Evolutionary conservation across 2,888 invertebrate genomes (phyloP).

Genomic region (Criorhina ranunculi): DNA sequence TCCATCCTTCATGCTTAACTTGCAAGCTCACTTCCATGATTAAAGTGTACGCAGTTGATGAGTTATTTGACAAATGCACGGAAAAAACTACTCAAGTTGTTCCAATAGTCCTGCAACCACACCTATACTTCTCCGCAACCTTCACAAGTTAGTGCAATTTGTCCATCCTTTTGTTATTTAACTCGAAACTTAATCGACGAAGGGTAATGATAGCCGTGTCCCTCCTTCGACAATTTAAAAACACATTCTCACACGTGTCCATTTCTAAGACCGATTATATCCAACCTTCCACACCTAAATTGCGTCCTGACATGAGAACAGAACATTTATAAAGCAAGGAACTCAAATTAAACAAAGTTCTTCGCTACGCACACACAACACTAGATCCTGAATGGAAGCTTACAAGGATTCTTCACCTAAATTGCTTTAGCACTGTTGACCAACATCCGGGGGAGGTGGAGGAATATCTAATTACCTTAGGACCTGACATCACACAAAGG

Average conservation of each 20-base stretch:
- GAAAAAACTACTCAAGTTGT: too few relatives aligned
- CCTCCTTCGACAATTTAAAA: neutral
- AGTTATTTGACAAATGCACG: too few relatives aligned
- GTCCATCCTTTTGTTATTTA: too few relatives aligned
- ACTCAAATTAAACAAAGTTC: neutral
- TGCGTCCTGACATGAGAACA: neutral
- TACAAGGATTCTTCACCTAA: neutral
- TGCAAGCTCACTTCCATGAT: too few relatives aligned
- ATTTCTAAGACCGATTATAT: neutral
- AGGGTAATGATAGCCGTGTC: too few relatives aligned
- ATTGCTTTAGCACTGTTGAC: neutral
- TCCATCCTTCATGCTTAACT: too few relatives aligned
- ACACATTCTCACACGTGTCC: neutral
- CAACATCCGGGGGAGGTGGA: neutral
- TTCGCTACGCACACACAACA: neutral
- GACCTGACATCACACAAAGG: neutral
- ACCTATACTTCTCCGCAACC: too few relatives aligned
- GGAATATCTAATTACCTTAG: slow-evolving; percentile 1
- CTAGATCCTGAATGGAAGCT: neutral
- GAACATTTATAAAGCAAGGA: slow-evolving; percentile 1
- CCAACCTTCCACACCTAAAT: slow-evolving; percentile 13
- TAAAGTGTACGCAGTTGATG: too few relatives aligned
- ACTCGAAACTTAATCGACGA: too few relatives aligned
- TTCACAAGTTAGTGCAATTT: too few relatives aligned
- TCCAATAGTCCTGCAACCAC: too few relatives aligned